Conservation (phyloP, 2,797 vertebrate species). For the Hydrocynus forskahlii region DNA sequence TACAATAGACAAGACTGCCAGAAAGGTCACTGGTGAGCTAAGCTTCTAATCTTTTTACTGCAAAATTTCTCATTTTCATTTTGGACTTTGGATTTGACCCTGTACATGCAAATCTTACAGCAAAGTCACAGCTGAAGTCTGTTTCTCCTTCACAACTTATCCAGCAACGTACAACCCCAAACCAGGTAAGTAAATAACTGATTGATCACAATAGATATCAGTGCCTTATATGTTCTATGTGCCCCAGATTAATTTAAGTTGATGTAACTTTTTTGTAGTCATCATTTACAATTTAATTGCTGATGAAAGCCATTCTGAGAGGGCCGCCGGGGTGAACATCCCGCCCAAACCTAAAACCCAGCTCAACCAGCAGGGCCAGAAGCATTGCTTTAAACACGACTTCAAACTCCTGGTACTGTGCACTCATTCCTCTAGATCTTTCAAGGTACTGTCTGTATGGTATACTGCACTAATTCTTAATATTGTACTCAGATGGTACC, state of each 20-base stretch:
- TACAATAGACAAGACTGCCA: constrained; percentile 76
- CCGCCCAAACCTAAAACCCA: constrained; percentile 70
- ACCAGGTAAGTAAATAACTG: constrained; percentile 81
- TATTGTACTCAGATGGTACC: too few species aligned
- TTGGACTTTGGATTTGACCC: neutral
- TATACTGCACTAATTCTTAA: neutral
- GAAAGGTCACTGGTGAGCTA: constrained; percentile 66
- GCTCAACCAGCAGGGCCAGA: constrained; percentile 74
- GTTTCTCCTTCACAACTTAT: constrained; percentile 85
- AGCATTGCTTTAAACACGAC: constrained; percentile 72
- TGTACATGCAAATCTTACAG: constrained; percentile 47
- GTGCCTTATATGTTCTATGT: neutral
- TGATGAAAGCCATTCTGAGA: constrained; percentile 76
- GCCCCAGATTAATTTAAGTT: neutral
- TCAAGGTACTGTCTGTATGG: too few species aligned
- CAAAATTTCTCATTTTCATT: neutral
- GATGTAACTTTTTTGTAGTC: constrained; percentile 66
- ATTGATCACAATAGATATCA: neutral
- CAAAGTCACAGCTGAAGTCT: constrained; percentile 81
- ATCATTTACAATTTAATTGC: constrained; percentile 81
- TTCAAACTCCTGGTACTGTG: constrained; percentile 81
- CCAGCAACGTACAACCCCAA: constrained; percentile 77
- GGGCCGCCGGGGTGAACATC: constrained; percentile 74
- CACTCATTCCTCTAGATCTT: neutral
- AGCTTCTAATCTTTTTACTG: neutral